phyloP scores from a whole-genome alignment of 2,888 invertebrate genomes.

The Eutolmus rufibarbis region DNA sequence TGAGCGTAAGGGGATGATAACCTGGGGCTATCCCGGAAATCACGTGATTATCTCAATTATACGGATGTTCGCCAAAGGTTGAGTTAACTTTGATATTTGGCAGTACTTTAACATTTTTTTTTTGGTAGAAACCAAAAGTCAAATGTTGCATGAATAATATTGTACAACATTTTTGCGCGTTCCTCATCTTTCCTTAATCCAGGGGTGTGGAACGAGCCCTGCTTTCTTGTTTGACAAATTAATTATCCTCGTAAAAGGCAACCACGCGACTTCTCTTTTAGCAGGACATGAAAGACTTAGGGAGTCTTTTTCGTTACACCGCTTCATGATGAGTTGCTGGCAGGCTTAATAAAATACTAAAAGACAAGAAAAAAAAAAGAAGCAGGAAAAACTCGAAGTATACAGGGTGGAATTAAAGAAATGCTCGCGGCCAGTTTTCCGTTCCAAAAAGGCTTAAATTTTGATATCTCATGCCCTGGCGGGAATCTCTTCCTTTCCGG shows the following conservation, averaged over 20 bases:
- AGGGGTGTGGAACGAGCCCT: background rate
- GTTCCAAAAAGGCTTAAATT: conserved; percentile 27
- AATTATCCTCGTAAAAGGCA: conserved; percentile 6
- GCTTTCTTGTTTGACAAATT: conserved; percentile 13
- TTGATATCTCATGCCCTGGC: background rate
- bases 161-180: background rate
- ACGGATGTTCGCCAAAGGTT: background rate
- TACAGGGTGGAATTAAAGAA: conserved; percentile 18
- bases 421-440: background rate
- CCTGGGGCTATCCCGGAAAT: background rate
- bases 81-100: background rate
- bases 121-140: background rate
- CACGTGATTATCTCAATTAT: background rate
- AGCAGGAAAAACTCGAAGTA: background rate
- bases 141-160: background rate
- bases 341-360: background rate
- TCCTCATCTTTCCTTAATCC: background rate
- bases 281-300: background rate
- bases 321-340: background rate
- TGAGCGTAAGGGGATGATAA: background rate
- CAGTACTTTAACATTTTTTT: background rate
- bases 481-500: background rate
- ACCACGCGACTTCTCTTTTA: background rate
- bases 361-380: background rate
- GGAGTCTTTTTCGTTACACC: background rate